Conservation (phyloP, 2,888 invertebrate genomes). For the Meiosimyza decipiens region DNA sequence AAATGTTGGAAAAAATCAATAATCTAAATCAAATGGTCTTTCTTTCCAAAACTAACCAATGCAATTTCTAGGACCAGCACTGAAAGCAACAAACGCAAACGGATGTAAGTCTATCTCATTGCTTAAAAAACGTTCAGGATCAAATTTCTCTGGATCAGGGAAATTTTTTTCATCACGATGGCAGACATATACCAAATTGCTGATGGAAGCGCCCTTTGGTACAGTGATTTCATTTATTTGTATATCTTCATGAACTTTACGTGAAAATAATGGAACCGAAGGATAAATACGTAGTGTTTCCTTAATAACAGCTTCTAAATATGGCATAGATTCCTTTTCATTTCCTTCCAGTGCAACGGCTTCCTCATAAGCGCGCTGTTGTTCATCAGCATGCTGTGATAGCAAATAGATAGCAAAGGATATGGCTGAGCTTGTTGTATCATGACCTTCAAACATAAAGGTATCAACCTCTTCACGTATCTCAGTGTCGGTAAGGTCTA, state of each 20-base stretch:
- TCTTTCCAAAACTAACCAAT: conserved; percentile 52
- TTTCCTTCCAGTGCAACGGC: conserved; percentile 60
- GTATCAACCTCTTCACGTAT: conserved; percentile 72
- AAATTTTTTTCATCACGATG: conserved; percentile 68
- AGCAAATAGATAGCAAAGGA: conserved; percentile 69
- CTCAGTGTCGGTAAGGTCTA: conserved; percentile 66
- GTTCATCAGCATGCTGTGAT: conserved; percentile 68
- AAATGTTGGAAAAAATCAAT: background rate
- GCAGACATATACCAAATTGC: conserved; percentile 65
- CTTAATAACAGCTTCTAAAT: conserved; percentile 71
- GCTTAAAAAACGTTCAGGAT: conserved; percentile 61
- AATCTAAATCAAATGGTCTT: background rate
- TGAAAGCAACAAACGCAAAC: conserved; percentile 62
- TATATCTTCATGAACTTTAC: conserved; percentile 67
- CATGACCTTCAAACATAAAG: conserved; percentile 72
- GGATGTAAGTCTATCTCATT: conserved; percentile 58
- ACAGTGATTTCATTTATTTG: conserved; percentile 63
- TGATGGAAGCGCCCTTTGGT: conserved; percentile 65
- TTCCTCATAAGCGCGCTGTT: conserved; percentile 67
- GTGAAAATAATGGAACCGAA: conserved; percentile 68
- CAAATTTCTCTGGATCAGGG: conserved; percentile 66
- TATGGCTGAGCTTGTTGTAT: conserved; percentile 70
- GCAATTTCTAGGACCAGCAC: conserved; percentile 64
- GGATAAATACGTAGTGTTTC: conserved; percentile 71
- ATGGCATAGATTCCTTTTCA: conserved; percentile 66